Evolutionary conservation across 2,797 vertebrate species (phyloP).

Genomic region (Cuculus canorus): DNA sequence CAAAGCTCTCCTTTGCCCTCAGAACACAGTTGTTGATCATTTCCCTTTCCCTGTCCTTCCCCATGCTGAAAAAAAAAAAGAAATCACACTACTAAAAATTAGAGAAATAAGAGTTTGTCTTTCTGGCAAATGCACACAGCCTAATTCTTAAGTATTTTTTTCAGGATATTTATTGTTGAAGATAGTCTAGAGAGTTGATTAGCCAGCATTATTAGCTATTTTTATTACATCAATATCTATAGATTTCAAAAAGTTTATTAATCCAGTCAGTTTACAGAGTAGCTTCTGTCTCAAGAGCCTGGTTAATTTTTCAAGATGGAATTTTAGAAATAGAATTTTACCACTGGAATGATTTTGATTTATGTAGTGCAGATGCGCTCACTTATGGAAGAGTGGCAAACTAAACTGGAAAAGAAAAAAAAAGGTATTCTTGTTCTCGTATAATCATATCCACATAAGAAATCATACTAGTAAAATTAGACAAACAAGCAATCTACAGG

Average conservation of each 20-base stretch:
- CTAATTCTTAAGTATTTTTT: background rate
- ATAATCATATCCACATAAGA: background rate
- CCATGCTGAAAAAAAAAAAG: accelerated
- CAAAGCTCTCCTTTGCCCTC: background rate
- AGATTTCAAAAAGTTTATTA: background rate
- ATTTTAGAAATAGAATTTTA: background rate
- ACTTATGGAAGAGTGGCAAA: background rate
- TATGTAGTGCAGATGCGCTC: background rate
- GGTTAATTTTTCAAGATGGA: background rate
- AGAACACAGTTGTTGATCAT: background rate
- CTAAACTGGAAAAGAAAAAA: background rate
- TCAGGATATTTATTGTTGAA: background rate
- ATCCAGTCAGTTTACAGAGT: background rate
- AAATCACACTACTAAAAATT: background rate
- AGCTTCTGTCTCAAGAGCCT: background rate
- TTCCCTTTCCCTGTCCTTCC: background rate
- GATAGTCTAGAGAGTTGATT: background rate
- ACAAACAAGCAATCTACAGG: background rate
- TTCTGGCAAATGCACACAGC: background rate
- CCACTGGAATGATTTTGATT: background rate
- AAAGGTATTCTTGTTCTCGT: background rate
- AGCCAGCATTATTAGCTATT: background rate
- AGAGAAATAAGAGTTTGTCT: background rate
- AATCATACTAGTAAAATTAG: background rate
- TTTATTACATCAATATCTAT: background rate